Conservation (phyloP, 2,113 vertebrate species). For the Nanger granti region DNA sequence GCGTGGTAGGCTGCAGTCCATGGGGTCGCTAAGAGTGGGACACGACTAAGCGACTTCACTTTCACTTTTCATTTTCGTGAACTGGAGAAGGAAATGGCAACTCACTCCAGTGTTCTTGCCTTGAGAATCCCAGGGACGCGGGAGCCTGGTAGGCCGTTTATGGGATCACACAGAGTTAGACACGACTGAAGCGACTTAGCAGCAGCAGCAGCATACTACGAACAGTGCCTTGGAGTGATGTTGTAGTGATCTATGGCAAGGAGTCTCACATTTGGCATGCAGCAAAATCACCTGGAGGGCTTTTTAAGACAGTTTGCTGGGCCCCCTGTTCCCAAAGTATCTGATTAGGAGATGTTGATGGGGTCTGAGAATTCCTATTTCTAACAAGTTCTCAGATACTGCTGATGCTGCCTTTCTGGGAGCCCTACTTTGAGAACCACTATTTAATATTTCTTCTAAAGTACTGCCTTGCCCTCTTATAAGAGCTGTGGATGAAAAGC, state of each 20-base stretch:
- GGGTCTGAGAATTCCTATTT: background rate
- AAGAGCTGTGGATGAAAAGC: background rate
- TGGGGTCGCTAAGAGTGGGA: too few relatives aligned
- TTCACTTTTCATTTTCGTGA: too few relatives aligned
- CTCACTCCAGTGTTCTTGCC: too few relatives aligned
- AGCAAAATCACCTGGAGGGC: background rate
- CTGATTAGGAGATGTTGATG: background rate
- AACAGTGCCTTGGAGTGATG: background rate
- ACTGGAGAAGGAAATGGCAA: too few relatives aligned
- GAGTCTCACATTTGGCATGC: background rate
- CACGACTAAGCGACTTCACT: too few relatives aligned
- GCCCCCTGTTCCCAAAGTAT: background rate
- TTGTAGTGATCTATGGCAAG: background rate
- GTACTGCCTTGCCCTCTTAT: background rate
- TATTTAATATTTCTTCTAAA: background rate
- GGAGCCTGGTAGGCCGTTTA: too few relatives aligned
- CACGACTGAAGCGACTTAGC: too few relatives aligned
- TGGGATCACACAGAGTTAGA: too few relatives aligned
- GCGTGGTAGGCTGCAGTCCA: too few relatives aligned
- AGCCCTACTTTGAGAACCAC: background rate
- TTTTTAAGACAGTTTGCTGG: background rate
- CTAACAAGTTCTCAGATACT: background rate
- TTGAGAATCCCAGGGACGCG: too few relatives aligned
- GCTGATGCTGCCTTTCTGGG: background rate
- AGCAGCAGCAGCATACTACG: too few relatives aligned